These are phyloP conservation scores for Apis laboriosa DNA, from an alignment of 1,140 invertebrate species.

Conservation along the genomic window DNA sequence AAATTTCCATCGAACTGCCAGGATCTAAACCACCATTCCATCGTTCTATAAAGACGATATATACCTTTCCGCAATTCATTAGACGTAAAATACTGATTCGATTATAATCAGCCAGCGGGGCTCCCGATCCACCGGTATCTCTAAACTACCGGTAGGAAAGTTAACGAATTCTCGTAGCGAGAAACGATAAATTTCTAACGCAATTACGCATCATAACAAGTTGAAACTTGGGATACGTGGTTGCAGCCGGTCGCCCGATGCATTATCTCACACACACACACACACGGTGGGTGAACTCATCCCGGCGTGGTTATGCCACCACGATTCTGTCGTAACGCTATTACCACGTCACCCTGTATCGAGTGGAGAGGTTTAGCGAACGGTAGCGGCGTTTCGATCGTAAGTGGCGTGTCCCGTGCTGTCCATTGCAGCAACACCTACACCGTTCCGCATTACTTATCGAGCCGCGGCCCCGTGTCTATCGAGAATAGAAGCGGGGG, in stretches of 20 bases:
- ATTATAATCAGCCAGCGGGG: neutral
- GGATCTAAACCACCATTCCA: neutral
- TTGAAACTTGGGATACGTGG: constrained; percentile 23
- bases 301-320: neutral
- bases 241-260: constrained; percentile 4
- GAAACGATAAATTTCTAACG: constrained; percentile 42
- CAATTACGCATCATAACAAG: constrained; percentile 17
- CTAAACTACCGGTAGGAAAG: neutral
- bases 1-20: neutral
- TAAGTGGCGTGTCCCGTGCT: constrained; percentile 41
- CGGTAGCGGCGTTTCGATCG: constrained; percentile 31
- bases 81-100: neutral
- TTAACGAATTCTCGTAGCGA: constrained; percentile 16
- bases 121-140: constrained; percentile 5
- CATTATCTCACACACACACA: constrained; percentile 8
- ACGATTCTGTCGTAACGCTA: constrained; percentile 39
- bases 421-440: constrained; percentile 50
- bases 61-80: neutral
- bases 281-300: neutral
- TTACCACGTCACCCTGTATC: constrained; percentile 50
- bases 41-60: neutral
- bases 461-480: constrained; percentile 48
- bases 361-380: constrained; percentile 19
- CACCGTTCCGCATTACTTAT: constrained; percentile 62
- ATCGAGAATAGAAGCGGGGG: constrained; percentile 57